Conservation (phyloP, 2,113 vertebrate species). For the Bambusicola thoracicus region DNA sequence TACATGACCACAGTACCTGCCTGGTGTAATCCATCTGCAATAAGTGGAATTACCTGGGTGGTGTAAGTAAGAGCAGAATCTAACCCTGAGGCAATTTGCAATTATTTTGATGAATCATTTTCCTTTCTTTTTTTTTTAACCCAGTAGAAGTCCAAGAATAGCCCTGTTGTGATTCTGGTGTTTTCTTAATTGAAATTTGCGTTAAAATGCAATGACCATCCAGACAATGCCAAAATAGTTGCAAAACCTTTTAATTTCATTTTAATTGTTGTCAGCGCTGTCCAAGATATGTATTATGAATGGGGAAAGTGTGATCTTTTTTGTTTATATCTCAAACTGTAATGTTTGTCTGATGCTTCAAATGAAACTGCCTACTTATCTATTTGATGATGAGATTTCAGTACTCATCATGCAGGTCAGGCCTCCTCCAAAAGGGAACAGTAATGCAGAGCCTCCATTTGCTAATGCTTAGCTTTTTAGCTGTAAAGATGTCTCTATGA, state of each 20-base stretch:
- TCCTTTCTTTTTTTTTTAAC: not conserved
- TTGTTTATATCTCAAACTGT: not conserved
- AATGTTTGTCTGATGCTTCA: not conserved
- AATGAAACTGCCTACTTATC: not conserved
- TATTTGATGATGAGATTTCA: not conserved
- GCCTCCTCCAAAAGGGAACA: not conserved
- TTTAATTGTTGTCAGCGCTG: not conserved
- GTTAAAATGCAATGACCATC: not conserved
- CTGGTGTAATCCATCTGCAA: slow-evolving; percentile 38
- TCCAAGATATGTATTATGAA: not conserved
- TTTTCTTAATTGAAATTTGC: slow-evolving; percentile 34
- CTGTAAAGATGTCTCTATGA: not conserved
- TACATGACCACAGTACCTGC: slow-evolving; percentile 20
- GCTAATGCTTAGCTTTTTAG: not conserved
- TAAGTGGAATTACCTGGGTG: slow-evolving; percentile 50
- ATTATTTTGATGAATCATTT: not conserved
- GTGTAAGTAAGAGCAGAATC: slow-evolving; percentile 59
- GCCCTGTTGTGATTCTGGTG: not conserved
- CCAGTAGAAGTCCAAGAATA: not conserved
- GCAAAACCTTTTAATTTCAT: not conserved
- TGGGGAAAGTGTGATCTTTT: not conserved
- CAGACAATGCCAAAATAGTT: not conserved
- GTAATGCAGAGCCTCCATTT: not conserved
- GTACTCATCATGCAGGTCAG: not conserved
- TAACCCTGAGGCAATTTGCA: not conserved